These are phyloP conservation scores for Xylota segnis DNA, from an alignment of 2,888 invertebrate genomes.

Conservation along the genomic window DNA sequence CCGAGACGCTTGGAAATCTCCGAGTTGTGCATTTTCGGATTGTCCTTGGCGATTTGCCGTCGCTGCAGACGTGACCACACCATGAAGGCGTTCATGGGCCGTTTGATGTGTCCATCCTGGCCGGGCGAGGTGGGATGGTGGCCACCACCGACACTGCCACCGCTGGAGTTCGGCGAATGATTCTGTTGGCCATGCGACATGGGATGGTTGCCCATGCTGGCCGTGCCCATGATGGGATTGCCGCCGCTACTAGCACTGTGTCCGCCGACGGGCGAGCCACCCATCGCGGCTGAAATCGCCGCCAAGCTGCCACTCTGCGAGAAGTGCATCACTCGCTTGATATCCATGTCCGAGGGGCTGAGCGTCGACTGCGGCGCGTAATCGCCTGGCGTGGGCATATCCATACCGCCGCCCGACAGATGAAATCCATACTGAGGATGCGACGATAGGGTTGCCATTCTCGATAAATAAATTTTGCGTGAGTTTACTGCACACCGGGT, in stretches of 20 bases:
- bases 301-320: slow-evolving; percentile 82
- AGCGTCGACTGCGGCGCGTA: slow-evolving; percentile 82
- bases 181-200: slow-evolving; percentile 81
- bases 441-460: slow-evolving; percentile 83
- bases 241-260: slow-evolving; percentile 80
- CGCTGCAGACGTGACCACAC: slow-evolving; percentile 96
- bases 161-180: slow-evolving; percentile 81
- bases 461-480: slow-evolving; percentile 68
- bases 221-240: slow-evolving; percentile 80
- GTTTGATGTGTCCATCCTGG: slow-evolving; percentile 93
- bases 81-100: slow-evolving; percentile 99
- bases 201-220: slow-evolving; percentile 82
- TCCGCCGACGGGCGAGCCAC: slow-evolving; percentile 82
- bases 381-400: slow-evolving; percentile 83
- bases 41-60: slow-evolving; percentile 96
- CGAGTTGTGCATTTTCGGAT: slow-evolving; percentile 96
- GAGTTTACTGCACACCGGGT: slow-evolving; percentile 40
- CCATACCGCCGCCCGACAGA: slow-evolving; percentile 82
- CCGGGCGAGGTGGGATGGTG: slow-evolving; percentile 83
- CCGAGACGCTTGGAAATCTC: slow-evolving; percentile 96
- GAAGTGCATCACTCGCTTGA: slow-evolving; percentile 84
- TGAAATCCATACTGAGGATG: slow-evolving; percentile 85
- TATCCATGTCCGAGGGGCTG: slow-evolving; percentile 82
- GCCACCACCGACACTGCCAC: slow-evolving; percentile 74
- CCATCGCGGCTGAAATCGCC: slow-evolving; percentile 83